Base-by-base conservation (phyloP, 2,113 vertebrate genomes). In the Diphyllodes magnificus region DNA sequence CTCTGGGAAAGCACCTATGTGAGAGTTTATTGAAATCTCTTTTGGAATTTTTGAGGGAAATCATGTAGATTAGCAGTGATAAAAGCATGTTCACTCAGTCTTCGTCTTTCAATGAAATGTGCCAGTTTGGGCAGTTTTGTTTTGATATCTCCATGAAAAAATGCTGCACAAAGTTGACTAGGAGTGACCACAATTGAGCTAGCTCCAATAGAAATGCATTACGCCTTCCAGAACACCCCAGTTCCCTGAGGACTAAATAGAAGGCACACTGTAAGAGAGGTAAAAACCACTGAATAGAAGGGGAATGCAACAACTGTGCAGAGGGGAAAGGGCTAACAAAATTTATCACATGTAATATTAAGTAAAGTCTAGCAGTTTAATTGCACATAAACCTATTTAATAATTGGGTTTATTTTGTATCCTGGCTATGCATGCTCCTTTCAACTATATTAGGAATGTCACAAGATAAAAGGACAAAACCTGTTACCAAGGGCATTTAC, bases 311-410 rank as follows among this genome's bases (percentile, higher is more conserved):
- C 22, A 49, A 28, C 23, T 47, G 5, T 5, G 42, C 2, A 10
- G 7, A 8, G 13, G 7, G 6, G 7, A 17, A 56, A 56, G 27
- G 10, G 54, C 56, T 87, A 39, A 93, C n/a, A 42, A 77, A 70
- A 70, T 89, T 37, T 91, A 73, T 92, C 73, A 47, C 47, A n/a
- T 57, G 70, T 61, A 42, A 53, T 82, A 68, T 73, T 77, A 87
- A 85, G 64, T 63, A 44, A 82, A 93, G 61, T 30, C 78, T 88
- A 92, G 90, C 78, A 75, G 88, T 86, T 90, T 93, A 97, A 97
- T 96, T 94, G 39, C 71, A 82, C 65, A 51, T 40, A 88, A 96
- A 75, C 49, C 35, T 91, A 53, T 53, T 90, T 90, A 95, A 96
- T 96, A 85, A 93, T 66, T 56, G 8, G 59, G 51, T 68, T 96